Percentiles rank a stretch among this genome's conserved stretches.
These are phyloP conservation scores for Nematopogon swammerdamellus DNA, from an alignment of 2,888 invertebrate genomes.

Conservation along the genomic window DNA sequence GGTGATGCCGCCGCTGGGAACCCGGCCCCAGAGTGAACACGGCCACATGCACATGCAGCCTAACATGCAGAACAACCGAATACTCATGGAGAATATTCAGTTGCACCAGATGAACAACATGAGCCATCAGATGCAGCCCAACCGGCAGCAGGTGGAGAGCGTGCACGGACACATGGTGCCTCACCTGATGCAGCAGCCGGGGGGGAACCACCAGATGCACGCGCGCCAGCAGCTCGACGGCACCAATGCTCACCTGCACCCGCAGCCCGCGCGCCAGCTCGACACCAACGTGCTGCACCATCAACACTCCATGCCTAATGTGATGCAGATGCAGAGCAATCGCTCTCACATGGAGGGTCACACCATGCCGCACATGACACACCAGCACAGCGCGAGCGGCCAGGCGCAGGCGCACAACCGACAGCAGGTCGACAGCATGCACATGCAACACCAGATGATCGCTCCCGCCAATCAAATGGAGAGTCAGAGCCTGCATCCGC, in stretches of 20 bases:
- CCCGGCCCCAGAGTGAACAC: constrained; percentile 32
- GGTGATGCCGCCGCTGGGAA: constrained; percentile 13
- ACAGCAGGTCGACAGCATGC: constrained; percentile 38
- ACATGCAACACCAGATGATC: constrained; percentile 43
- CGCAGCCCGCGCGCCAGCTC: constrained; percentile 41
- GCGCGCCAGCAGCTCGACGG: constrained; percentile 32
- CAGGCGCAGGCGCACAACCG: constrained; percentile 46
- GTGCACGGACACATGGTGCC: constrained; percentile 15
- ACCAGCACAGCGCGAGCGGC: constrained; percentile 30
- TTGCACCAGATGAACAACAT: constrained; percentile 36
- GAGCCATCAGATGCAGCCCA: constrained; percentile 39
- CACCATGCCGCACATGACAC: constrained; percentile 35
- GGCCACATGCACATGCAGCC: constrained; percentile 49
- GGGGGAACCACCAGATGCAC: constrained; percentile 40
- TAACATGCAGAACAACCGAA: constrained; percentile 42
- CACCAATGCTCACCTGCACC: constrained; percentile 13
- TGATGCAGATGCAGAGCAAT: constrained; percentile 46
- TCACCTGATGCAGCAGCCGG: constrained; percentile 30
- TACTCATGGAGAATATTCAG: constrained; percentile 46
- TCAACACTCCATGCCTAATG: constrained; percentile 44
- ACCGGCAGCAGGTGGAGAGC: constrained; percentile 37
- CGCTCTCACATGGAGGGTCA: constrained; percentile 37
- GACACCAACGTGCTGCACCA: constrained; percentile 40
- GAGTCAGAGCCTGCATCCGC: constrained; percentile 19
- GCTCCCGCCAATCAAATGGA: constrained; percentile 38